Evolutionary conservation across 2,888 invertebrate genomes (phyloP).

Genomic region (Diploptera punctata): DNA sequence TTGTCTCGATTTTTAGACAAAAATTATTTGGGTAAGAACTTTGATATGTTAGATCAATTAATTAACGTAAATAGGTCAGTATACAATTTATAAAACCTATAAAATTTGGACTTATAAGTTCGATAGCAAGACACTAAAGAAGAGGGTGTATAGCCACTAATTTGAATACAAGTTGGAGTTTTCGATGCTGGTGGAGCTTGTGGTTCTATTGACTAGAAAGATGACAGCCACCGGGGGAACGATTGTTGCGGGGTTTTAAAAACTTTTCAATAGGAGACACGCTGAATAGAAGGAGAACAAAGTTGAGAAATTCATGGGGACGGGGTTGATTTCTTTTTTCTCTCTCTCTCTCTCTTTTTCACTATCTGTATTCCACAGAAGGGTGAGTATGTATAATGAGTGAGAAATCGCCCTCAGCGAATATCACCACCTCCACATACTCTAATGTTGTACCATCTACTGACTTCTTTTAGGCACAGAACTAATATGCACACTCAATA

Average conservation of each 20-base stretch:
- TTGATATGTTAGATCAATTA: too few relatives aligned
- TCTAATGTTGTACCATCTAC: too few relatives aligned
- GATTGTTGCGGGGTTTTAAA: conserved; percentile 16
- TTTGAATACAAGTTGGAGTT: conserved; percentile 18
- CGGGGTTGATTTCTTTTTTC: conserved; percentile 25
- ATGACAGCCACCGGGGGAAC: too few relatives aligned
- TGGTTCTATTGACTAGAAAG: conserved; percentile 29
- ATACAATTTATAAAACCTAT: too few relatives aligned
- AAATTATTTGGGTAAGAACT: too few relatives aligned
- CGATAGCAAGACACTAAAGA: too few relatives aligned
- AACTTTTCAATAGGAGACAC: conserved; percentile 14
- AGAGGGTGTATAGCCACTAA: neutral
- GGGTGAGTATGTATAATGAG: conserved; percentile 31
- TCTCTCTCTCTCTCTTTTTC: neutral
- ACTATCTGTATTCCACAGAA: conserved; percentile 19
- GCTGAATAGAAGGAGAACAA: conserved; percentile 2
- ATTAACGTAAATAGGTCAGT: too few relatives aligned
- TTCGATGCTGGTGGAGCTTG: conserved; percentile 20
- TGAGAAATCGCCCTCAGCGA: conserved; percentile 21
- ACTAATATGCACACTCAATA: too few relatives aligned
- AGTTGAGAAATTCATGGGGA: conserved; percentile 26
- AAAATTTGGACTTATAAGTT: too few relatives aligned
- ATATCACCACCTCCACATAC: neutral
- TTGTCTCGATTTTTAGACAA: too few relatives aligned
- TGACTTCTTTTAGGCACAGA: too few relatives aligned